Base-by-base conservation (phyloP, 2,888 invertebrate genomes). In the Cremastobaeus sp. region DNA sequence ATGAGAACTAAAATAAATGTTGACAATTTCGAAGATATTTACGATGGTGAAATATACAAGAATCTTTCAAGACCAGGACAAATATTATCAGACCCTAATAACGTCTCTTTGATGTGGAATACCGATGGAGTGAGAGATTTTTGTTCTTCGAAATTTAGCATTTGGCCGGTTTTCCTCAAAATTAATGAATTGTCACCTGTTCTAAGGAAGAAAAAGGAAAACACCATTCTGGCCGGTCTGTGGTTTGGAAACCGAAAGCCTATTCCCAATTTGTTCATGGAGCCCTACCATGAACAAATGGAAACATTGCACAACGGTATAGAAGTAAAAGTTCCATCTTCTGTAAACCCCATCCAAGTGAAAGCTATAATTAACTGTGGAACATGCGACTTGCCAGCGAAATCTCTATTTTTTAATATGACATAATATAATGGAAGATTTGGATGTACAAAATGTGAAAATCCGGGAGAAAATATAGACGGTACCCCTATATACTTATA, bases 1-100 rank as follows among this genome's bases (percentile, higher is more conserved):
- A 62, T 41, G 37, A 50, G 39, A 50, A 15, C 35, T 25, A 57
- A 45, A 55, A 12, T 14, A 14, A 11, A 37, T 37, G 14, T 15
- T n/a, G 14, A 37, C 14, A 15, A 12, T 14, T 11, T 14, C 2
- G 37, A 37, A 37, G 37, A 37, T 37, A 37, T 37, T 8, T 37
- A 37, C 3, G 12, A 37, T 12, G 12, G 37, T n/a, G n/a, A n/a
- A n/a, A n/a, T n/a, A n/a, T 25, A 25, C 8, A 25, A 25, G 8
- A 3, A 25, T 5, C 25, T 25, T 8, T 25, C 25, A 5, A 8
- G 8, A 25, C 25, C 25, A 25, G 25, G 25, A 25, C 3, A 25
- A 5, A 5, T 25, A 25, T 25, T 25, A 25, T 25, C 25, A 3
- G 8, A 25, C 8, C 25, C 25, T 3, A 5, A 3, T 3, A 32